Percentiles rank a stretch among this genome's conserved stretches.
These are phyloP conservation scores for Hyppa rectilinea DNA, from an alignment of 2,888 invertebrate species.

Conservation along the genomic window DNA sequence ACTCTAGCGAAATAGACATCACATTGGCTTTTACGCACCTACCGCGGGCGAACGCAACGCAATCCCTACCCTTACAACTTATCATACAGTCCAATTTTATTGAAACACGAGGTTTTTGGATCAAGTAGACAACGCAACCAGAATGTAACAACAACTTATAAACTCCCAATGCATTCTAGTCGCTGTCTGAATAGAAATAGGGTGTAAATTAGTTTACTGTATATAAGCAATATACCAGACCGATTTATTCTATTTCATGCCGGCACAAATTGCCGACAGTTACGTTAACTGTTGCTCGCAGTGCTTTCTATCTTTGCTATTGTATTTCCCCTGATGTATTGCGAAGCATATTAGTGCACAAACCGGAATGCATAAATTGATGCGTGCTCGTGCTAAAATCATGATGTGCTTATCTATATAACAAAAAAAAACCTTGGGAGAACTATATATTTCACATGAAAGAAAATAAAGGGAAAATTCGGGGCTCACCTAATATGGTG, in stretches of 20 bases:
- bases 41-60: slow-evolving; percentile 48
- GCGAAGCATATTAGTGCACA: slow-evolving; percentile 76
- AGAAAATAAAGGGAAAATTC: neutral
- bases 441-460: neutral
- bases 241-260: slow-evolving; percentile 85
- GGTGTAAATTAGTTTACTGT: slow-evolving; percentile 45
- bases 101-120: slow-evolving; percentile 50
- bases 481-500: too few relatives aligned
- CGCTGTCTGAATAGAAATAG: slow-evolving; percentile 29
- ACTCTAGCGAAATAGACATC: slow-evolving; percentile 82
- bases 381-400: neutral
- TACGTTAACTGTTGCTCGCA: slow-evolving; percentile 86
- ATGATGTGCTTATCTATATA: slow-evolving; percentile 13
- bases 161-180: slow-evolving; percentile 39
- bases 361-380: slow-evolving; percentile 62
- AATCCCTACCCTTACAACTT: slow-evolving; percentile 68
- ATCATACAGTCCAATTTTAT: slow-evolving; percentile 71
- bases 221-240: slow-evolving; percentile 64
- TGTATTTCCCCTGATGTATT: slow-evolving; percentile 83
- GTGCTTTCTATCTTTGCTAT: slow-evolving; percentile 82
- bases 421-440: neutral
- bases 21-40: slow-evolving; percentile 73
- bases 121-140: slow-evolving; percentile 17
- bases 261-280: slow-evolving; percentile 85
- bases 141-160: slow-evolving; percentile 18